Base-by-base conservation (phyloP, 64 coral and sea anemone genomes). In the Montipora foliosa region DNA sequence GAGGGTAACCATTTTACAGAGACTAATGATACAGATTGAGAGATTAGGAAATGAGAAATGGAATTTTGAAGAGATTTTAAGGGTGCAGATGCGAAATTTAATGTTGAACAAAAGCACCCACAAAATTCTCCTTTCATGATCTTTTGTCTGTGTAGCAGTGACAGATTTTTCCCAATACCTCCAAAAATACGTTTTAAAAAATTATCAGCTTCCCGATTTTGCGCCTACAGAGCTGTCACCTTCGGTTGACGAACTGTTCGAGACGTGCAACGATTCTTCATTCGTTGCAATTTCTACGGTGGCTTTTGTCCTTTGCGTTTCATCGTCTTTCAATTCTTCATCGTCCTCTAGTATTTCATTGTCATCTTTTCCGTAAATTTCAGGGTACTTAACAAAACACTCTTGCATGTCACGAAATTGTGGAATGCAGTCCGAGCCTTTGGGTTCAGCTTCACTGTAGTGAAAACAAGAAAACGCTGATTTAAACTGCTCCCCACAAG, bases 381-480 rank as follows among this genome's bases (percentile, higher is more conserved):
- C 95, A 78, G 98, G 98, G 45, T 96, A 99, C 81, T 96, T 92
- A 4, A 92, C 81, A 89, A 99, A 99, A 69, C 98, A 99, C 13
- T 96, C 80, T 55, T 99, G 98, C 98, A 99, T 99, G 46, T 89
- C 92, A 87, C 92, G 91, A 90, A 99, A 99, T 8, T 99, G 98
- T 4, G 95, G 94, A 5, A 99, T 95, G 20, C 98, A 99, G 49
- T 99, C 98, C 9, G 98, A 94, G 1, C 98, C 98, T 45, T 99
- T 99, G 17, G 93, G 84, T 45, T 99, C 98, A 51, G 74, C 92
- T 21, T 92, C 92, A 50, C 98, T 99, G 76, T 91, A 92, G 76
- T 99, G 98, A 95, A 99, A 99, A 86, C 98, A 99, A 4, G 98
- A 99, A 68, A 99, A 99, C 4, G 98, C 98, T 5, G 95, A 25